These are phyloP conservation scores for Rutilus rutilus DNA, from an alignment of 2,113 vertebrate genomes.

Conservation along the genomic window DNA sequence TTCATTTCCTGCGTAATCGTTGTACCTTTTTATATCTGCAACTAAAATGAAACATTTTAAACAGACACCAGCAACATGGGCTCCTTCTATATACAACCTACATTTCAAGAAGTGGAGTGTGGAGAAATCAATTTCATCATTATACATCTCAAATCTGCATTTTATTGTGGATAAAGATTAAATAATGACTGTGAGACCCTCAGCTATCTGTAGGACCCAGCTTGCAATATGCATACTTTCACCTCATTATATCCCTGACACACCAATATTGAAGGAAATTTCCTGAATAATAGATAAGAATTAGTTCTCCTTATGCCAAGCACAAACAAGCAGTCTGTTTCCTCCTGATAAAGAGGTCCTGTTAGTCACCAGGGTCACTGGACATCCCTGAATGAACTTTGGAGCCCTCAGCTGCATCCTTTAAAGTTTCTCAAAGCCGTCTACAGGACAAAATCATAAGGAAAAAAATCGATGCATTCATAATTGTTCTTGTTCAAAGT, in stretches of 20 bases:
- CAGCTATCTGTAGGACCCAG: constrained; percentile 68
- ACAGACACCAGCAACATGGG: background rate
- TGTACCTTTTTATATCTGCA: background rate
- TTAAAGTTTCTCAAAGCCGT: constrained; percentile 23
- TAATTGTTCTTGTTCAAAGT: background rate
- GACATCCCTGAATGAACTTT: constrained; percentile 64
- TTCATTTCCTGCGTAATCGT: background rate
- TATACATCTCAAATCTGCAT: background rate
- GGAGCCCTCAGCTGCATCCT: constrained; percentile 55
- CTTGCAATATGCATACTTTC: constrained; percentile 71
- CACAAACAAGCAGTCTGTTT: constrained; percentile 73
- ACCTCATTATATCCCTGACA: constrained; percentile 67
- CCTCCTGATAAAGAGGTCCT: constrained; percentile 75
- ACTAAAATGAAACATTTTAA: background rate
- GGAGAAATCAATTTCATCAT: background rate
- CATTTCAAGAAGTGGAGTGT: background rate
- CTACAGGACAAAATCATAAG: background rate
- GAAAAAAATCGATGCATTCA: background rate
- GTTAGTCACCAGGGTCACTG: constrained; percentile 58
- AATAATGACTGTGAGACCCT: constrained; percentile 45
- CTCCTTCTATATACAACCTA: background rate
- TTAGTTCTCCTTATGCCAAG: constrained; percentile 66
- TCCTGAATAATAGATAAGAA: constrained; percentile 69
- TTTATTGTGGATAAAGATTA: constrained; percentile 4
- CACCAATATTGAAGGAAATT: constrained; percentile 69